Evolutionary conservation across 2,797 vertebrate genomes (phyloP), one percentile per base, ranked within the genome.

Genomic region (Siniperca obscura): DNA sequence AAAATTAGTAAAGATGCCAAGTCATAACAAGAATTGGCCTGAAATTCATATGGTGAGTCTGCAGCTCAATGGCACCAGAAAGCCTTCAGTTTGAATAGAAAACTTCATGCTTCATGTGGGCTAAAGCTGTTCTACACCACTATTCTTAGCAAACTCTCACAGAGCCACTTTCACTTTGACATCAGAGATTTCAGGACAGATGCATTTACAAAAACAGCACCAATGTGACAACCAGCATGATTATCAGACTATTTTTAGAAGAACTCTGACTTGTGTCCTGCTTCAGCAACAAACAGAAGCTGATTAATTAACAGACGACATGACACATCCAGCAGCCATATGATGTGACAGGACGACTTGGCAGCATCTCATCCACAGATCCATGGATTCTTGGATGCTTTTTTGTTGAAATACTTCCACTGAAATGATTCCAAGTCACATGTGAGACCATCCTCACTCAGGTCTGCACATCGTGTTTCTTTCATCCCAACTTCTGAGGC

Each of bases 401-500:
- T 22, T 79, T 74, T 10, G 50, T 12, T 4, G 46, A 36, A 69
- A 60, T 16, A 22, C 25, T 46, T 60, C 30, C 44, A 46, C 42
- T 46, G 40, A 81, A 78, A 83, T 13, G 13, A 10, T 60, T 74
- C 77, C 14, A n/a, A 53, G 56, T 50, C 50, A 69, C 72, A n/a
- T 16, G 57, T 70, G 44, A 21, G n/a, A 42, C 22, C 38, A 4
- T 30, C 27, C 1, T 1, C 4, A 0, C 46, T 72, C 66, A 48
- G 71, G 64, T 62, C 70, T 69, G 70, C 61, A 44, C 56, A 5
- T 57, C 7, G 1, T 1, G 14, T 5, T 34, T 53, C 80, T 81
- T 86, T 89, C 74, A 81, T 80, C 30, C 60, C 6, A 1, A 76
- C 77, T 67, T 84, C 81, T 81, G 64, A 83, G 72, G 72, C 60